These are phyloP conservation scores for Catonia carolina DNA, from an alignment of 2,888 invertebrate genomes.

Conservation along the genomic window DNA sequence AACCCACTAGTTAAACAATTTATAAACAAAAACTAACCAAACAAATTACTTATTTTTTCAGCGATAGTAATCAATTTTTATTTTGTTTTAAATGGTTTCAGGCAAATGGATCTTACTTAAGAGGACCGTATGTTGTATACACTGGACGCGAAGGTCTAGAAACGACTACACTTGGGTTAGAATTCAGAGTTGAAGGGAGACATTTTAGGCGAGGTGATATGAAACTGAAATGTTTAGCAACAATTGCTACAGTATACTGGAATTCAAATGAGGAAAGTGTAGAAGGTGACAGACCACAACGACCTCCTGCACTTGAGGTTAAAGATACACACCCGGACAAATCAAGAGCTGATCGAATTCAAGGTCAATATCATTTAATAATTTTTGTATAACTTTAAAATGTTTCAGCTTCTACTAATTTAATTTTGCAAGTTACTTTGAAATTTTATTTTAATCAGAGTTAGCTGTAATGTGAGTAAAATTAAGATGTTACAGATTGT, in stretches of 20 bases:
- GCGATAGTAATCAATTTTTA: too few relatives aligned
- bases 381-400: too few relatives aligned
- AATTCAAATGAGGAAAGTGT: conserved; percentile 83
- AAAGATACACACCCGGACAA: conserved; percentile 50
- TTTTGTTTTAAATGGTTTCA: conserved; percentile 20
- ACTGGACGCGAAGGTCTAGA: conserved; percentile 62
- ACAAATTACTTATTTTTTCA: too few relatives aligned
- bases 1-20: too few relatives aligned
- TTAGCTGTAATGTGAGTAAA: too few relatives aligned
- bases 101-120: conserved; percentile 35
- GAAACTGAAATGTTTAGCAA: conserved; percentile 83
- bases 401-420: too few relatives aligned
- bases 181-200: conserved; percentile 71
- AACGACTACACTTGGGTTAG: conserved; percentile 67
- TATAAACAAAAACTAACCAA: too few relatives aligned
- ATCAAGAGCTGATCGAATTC: conserved; percentile 67
- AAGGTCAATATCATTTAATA: conserved; percentile 47
- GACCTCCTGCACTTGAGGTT: conserved; percentile 69
- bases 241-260: conserved; percentile 80
- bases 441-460: too few relatives aligned
- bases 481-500: too few relatives aligned
- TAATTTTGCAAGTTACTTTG: too few relatives aligned
- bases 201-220: conserved; percentile 80
- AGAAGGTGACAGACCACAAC: conserved; percentile 60
- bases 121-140: conserved; percentile 47